Percentiles rank a stretch among this genome's conserved stretches.
phyloP scores from a whole-genome alignment of 1,140 invertebrate genomes.

The Pseudoatta argentina region DNA sequence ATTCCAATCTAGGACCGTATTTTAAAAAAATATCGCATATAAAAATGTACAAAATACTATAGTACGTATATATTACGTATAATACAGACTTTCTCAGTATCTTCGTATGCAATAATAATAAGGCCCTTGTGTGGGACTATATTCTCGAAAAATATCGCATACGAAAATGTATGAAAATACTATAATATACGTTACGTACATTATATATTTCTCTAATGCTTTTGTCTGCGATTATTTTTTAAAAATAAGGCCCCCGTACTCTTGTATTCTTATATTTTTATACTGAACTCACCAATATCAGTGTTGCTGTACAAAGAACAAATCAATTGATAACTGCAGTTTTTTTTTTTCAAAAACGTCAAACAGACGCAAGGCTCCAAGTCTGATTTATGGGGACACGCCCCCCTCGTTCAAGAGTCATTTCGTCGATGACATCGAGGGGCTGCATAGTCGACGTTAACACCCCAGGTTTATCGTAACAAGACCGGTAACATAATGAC shows the following conservation, averaged over 20 bases:
- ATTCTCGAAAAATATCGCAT: too few species aligned
- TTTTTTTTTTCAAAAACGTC: not conserved
- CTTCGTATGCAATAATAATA: too few species aligned
- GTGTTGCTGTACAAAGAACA: not conserved
- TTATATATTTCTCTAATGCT: too few species aligned
- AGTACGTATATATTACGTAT: too few species aligned
- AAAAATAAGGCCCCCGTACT: not conserved
- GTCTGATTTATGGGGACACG: constrained; percentile 26
- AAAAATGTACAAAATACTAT: too few species aligned
- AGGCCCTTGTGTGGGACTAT: too few species aligned
- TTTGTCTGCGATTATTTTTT: too few species aligned
- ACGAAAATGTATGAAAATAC: too few species aligned
- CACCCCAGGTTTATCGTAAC: constrained; percentile 58
- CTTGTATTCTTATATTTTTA: not conserved
- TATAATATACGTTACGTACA: too few species aligned
- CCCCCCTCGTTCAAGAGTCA: constrained; percentile 41
- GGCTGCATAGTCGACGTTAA: constrained; percentile 30
- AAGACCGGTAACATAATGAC: constrained; percentile 66
- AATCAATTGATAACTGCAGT: not conserved
- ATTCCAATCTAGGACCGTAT: too few species aligned
- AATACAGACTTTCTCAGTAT: too few species aligned
- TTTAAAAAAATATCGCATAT: too few species aligned
- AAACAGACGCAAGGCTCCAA: not conserved
- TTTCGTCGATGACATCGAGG: constrained; percentile 36
- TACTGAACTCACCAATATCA: not conserved